Percentiles rank a stretch among this genome's conserved stretches.
phyloP scores from a whole-genome alignment of 2,797 vertebrate genomes.

The Ispidina lecontei region DNA sequence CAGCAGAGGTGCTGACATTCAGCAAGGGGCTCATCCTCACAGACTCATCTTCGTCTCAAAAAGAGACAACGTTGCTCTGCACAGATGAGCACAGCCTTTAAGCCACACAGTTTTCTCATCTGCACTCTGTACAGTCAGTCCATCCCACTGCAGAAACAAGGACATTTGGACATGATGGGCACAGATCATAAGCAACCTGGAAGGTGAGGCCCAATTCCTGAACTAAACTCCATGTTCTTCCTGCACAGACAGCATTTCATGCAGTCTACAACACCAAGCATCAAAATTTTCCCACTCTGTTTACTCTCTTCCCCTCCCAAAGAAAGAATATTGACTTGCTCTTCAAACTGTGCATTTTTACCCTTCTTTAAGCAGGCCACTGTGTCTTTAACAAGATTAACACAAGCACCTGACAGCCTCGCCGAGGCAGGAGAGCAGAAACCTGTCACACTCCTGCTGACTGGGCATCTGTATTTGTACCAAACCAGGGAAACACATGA shows the following conservation, averaged over 20 bases:
- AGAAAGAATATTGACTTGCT: not conserved
- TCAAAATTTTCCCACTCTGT: not conserved
- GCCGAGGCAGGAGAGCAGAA: conserved; percentile 1
- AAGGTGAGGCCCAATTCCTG: not conserved
- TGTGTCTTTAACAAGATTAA: not conserved
- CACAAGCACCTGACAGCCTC: not conserved
- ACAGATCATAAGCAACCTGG: not conserved
- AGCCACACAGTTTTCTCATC: not conserved
- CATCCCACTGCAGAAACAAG: not conserved
- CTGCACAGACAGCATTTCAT: not conserved
- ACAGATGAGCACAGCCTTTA: not conserved
- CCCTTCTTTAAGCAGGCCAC: not conserved
- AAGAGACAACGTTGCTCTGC: not conserved
- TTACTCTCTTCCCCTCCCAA: not conserved
- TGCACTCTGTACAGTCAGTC: not conserved
- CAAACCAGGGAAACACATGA: conserved; percentile 38
- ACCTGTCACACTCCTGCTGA: conserved; percentile 40
- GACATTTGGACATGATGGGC: not conserved
- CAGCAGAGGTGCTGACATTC: not conserved
- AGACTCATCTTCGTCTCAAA: not conserved
- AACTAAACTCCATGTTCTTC: not conserved
- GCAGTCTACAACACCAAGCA: not conserved
- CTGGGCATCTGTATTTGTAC: conserved; percentile 14
- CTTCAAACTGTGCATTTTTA: not conserved
- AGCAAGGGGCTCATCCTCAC: not conserved